Percentiles rank a stretch among this genome's conserved stretches.
phyloP scores from a whole-genome alignment of 2,888 invertebrate genomes.

The Drosophila rellima region DNA sequence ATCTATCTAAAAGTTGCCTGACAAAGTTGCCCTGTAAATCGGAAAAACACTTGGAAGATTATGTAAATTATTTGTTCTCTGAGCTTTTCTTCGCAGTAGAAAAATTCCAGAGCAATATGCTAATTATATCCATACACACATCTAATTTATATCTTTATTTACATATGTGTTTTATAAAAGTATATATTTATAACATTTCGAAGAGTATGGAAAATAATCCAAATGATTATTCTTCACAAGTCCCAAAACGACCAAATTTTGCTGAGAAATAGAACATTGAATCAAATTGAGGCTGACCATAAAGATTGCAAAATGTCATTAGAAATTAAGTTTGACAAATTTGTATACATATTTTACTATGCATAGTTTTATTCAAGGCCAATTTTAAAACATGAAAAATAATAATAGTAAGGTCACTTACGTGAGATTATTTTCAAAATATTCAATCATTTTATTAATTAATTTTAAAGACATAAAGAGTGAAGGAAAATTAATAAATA shows the following conservation, averaged over 20 bases:
- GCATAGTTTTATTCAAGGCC: no score
- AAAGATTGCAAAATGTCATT: not conserved
- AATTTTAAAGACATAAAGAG: no score
- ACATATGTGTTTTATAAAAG: not conserved
- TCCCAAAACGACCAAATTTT: slow-evolving; percentile 2
- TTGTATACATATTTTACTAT: no score
- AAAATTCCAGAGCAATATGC: slow-evolving; percentile 16
- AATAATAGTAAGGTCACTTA: no score
- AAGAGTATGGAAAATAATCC: slow-evolving; percentile 7
- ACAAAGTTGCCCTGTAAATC: slow-evolving; percentile 13
- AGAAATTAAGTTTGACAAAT: not conserved
- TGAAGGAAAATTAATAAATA: no score
- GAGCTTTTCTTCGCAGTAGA: slow-evolving; percentile 6
- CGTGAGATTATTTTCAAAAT: no score
- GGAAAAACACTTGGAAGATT: slow-evolving; percentile 23
- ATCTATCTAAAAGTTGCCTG: not conserved
- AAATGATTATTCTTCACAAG: slow-evolving; percentile 2
- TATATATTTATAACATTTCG: not conserved
- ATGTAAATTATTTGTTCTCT: slow-evolving; percentile 40
- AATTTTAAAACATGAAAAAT: no score
- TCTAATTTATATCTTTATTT: slow-evolving; percentile 3
- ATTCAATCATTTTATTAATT: no score
- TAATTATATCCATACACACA: slow-evolving; percentile 18
- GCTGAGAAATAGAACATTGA: no score
- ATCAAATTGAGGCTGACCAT: not conserved